Percentiles rank a stretch among this genome's conserved stretches.
These are phyloP conservation scores for Smittia sp. DNA, from an alignment of 2,888 invertebrate genomes.

Conservation along the genomic window DNA sequence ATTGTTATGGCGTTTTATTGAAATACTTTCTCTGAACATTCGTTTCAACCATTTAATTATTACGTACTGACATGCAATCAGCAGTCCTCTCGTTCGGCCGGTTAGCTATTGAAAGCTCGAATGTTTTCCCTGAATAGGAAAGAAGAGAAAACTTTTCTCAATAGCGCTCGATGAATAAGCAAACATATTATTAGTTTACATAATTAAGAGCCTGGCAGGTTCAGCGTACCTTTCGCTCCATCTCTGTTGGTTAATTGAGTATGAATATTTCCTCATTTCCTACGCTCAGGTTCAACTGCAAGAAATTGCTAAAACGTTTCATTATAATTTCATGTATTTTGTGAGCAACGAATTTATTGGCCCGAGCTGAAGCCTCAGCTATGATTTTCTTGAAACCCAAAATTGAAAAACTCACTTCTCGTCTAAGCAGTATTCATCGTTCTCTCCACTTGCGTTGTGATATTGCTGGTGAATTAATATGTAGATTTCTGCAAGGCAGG, in stretches of 20 bases:
- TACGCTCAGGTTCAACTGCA: too few species aligned
- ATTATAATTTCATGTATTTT: too few species aligned
- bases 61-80: conserved; percentile 30
- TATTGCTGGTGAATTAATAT: conserved; percentile 16
- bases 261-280: too few species aligned
- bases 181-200: background rate
- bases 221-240: too few species aligned
- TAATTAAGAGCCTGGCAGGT: too few species aligned
- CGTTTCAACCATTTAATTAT: conserved; percentile 33
- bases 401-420: too few species aligned
- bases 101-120: background rate
- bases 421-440: too few species aligned
- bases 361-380: too few species aligned
- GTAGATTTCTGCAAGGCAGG: background rate
- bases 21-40: conserved; percentile 32
- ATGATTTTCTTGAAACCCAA: too few species aligned
- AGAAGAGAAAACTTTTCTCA: background rate
- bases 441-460: background rate
- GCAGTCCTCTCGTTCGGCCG: background rate
- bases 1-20: conserved; percentile 28
- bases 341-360: too few species aligned
- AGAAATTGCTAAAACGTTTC: too few species aligned
- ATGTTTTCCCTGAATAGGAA: background rate
- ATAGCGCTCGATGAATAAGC: background rate
- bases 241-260: too few species aligned